Evolutionary conservation across 1,140 invertebrate genomes (phyloP), one percentile per base, ranked within the genome.

Genomic region (Drosophila pachea): DNA sequence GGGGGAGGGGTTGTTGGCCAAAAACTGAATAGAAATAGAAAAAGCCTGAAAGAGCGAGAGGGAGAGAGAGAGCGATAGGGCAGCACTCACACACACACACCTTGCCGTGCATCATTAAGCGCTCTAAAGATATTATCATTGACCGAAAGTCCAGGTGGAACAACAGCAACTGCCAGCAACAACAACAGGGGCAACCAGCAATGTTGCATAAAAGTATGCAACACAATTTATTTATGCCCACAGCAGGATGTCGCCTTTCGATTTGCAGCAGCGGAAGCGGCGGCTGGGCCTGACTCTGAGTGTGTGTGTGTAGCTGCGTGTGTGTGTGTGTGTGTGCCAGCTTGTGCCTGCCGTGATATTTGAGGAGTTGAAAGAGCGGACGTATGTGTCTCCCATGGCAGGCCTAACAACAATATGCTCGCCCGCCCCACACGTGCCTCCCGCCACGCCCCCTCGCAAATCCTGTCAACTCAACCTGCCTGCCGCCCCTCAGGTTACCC

Each of bases 181-280:
- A 50, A 16, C 49, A 56, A 55, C 31, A 63, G 32, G n/a, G 12
- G 11, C 48, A 7, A 4, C 43, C 14, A 5, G 47, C 38, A 14
- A n/a, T n/a, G n/a, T 48, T 47, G 76, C 73, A 53, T 72, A 66
- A 74, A 84, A 79, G 69, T 84, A 84, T 76, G 73, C 63, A 71
- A 55, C 61, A 74, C 53, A 86, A 86, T 84, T 86, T 83, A 83
- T 83, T 73, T 79, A 76, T 67, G 66, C 63, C 64, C 60, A 65
- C 62, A 63, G 63, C 66, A 83, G 81, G 81, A 81, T 79, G 67
- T 68, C 62, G 68, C 64, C 64, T 52, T 59, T 71, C 74, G 75
- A 78, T 83, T 82, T 83, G 77, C 45, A 73, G 47, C 68, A 49
- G 35, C 78, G 78, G 58, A 78, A 83, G 61, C 47, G 68, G 67